Base-by-base conservation (phyloP, 2,113 vertebrate genomes). In the Solea senegalensis region DNA sequence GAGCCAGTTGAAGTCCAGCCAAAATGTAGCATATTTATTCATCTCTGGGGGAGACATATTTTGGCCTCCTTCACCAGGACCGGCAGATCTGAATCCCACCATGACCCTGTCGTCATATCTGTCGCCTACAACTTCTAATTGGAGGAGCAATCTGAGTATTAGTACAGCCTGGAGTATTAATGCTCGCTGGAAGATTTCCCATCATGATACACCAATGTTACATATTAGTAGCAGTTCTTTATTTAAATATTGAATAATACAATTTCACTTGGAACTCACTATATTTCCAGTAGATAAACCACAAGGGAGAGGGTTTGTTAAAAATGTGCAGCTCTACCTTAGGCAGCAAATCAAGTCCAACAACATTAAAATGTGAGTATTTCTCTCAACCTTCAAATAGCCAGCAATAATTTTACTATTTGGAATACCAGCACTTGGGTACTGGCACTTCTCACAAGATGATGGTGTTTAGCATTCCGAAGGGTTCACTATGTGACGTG, bases 1-100 rank as follows among this genome's bases (percentile, higher is more conserved):
- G 57, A 41, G 62, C 63, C 71, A 74, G 43, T 60, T 78, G 78
- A 58, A 58, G 26, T 62, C 59, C 40, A 48, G 69, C 76, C 71
- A 72, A 46, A 52, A 21, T 46, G 9, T 54, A 65, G 50, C 14
- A 14, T 34, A 61, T 71, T 65, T 21, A 55, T 79, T 64, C 68
- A 68, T 60, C 68, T 65, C 66, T 40, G 54, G 53, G 16, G 34
- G 34, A 34, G 65, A 49, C 2, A 9, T 50, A 55, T 76, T 56
- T 53, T 58, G 51, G 53, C 54, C 26, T 72, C 41, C 13, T 53
- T 49, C 46, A 53, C 9, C 40, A 16, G 26, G 54, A 57, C 5
- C 2, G 16, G 21, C 46, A 52, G 26, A 15, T 46, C 34, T 51
- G 41, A 52, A 69, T 59, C 53, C 46, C 50, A 26, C 16, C 41